Evolutionary conservation across 2,797 vertebrate genomes (phyloP).

Genomic region (Sebastes diploproa): DNA sequence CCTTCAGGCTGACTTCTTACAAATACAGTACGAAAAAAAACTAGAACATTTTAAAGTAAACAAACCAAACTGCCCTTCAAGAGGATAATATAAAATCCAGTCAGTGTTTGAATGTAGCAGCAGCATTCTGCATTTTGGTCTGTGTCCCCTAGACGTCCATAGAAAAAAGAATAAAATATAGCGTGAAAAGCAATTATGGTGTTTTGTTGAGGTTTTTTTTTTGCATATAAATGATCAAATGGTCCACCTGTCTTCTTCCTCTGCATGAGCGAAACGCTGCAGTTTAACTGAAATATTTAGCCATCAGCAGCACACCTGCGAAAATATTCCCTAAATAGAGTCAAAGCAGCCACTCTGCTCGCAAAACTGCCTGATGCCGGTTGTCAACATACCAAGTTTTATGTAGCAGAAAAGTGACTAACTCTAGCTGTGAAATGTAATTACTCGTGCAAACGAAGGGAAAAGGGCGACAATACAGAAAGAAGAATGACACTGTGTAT

Average conservation of each 20-base stretch:
- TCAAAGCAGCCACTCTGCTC: not conserved
- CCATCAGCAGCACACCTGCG: not conserved
- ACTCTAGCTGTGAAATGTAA: conserved; percentile 29
- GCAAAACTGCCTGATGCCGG: not conserved
- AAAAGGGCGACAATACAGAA: conserved; percentile 28
- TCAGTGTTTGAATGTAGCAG: not conserved
- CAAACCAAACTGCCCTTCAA: not conserved
- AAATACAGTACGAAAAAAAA: not conserved
- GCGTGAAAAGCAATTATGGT: not conserved
- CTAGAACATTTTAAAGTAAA: not conserved
- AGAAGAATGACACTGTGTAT: conserved; percentile 22
- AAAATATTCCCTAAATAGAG: not conserved
- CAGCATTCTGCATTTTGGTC: not conserved
- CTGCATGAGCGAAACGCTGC: not conserved
- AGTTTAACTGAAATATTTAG: not conserved
- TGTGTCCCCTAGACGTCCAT: not conserved
- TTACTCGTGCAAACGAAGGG: conserved; percentile 25
- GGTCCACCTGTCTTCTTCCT: not conserved
- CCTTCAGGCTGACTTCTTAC: not conserved
- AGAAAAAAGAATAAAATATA: not conserved
- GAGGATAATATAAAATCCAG: not conserved
- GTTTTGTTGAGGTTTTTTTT: not conserved
- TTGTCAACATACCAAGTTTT: not conserved
- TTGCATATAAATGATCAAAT: not conserved
- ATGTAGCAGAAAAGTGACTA: not conserved